A percentile compares a stretch with the other conserved stretches of the same genome.
phyloP scores from a whole-genome alignment of 2,797 vertebrate species.

The Sciurus carolinensis region DNA sequence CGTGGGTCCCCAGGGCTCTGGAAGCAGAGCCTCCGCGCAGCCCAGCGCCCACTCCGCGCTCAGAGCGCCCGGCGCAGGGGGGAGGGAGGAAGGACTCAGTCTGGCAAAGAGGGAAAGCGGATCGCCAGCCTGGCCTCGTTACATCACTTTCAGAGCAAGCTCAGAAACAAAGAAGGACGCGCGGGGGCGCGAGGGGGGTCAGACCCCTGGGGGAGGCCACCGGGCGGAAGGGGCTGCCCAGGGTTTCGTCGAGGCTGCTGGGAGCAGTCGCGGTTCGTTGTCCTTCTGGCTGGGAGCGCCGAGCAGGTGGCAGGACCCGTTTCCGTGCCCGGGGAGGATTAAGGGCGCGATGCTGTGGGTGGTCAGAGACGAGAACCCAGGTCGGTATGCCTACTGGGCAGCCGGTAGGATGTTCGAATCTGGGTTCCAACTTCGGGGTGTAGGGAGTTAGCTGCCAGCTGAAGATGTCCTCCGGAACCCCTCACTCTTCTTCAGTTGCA shows the following conservation, averaged over 20 bases:
- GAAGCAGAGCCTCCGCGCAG: background rate
- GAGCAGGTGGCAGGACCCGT: background rate
- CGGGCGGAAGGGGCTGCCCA: background rate
- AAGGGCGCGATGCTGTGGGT: background rate
- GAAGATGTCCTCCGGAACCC: background rate
- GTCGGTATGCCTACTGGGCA: background rate
- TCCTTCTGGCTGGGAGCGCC: too few species aligned
- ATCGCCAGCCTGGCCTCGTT: slow-evolving; percentile 73
- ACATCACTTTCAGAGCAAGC: slow-evolving; percentile 78
- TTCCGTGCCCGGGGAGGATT: background rate
- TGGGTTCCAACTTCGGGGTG: background rate
- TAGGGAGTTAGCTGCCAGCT: background rate
- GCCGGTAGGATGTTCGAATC: background rate
- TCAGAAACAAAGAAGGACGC: slow-evolving; percentile 56
- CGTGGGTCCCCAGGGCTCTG: slow-evolving; percentile 70
- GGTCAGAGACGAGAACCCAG: background rate
- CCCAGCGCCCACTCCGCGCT: background rate
- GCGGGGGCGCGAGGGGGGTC: slow-evolving; percentile 60
- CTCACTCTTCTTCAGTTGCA: background rate
- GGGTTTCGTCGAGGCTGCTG: background rate
- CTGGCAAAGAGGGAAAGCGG: slow-evolving; percentile 52
- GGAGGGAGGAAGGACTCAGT: slow-evolving; percentile 69
- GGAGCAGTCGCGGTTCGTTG: background rate
- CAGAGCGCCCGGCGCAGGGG: background rate
- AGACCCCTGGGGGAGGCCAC: background rate